phyloP scores from a whole-genome alignment of 2,113 vertebrate species.

The Xiphophorus hellerii region DNA sequence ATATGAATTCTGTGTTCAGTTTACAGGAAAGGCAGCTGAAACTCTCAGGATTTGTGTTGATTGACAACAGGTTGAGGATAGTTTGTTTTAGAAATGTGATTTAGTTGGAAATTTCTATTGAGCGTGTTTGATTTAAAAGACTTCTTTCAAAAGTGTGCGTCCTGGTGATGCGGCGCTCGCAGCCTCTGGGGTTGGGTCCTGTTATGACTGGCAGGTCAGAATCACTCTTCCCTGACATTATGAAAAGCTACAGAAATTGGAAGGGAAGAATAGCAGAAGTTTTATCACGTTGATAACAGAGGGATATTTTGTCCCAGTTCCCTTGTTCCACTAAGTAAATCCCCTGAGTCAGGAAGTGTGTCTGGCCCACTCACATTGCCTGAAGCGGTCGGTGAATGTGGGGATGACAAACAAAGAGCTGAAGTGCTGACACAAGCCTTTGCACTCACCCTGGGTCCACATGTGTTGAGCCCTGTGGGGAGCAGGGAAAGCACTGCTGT shows the following conservation, averaged over 20 bases:
- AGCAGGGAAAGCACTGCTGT: slow-evolving; percentile 37
- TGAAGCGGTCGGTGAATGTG: slow-evolving; percentile 26
- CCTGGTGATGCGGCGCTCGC: slow-evolving; percentile 17
- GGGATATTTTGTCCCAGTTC: slow-evolving; percentile 37
- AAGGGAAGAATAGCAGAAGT: slow-evolving; percentile 28
- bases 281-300: slow-evolving; percentile 26
- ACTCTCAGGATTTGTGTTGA: slow-evolving; percentile 1
- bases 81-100: neutral
- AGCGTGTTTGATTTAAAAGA: neutral
- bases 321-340: slow-evolving; percentile 56
- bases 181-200: slow-evolving; percentile 21
- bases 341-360: slow-evolving; percentile 80
- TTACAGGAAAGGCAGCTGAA: slow-evolving; percentile 1
- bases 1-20: slow-evolving; percentile 34
- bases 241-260: slow-evolving; percentile 33
- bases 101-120: neutral
- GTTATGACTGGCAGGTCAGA: slow-evolving; percentile 30
- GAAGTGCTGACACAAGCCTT: slow-evolving; percentile 75
- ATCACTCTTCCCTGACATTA: slow-evolving; percentile 48
- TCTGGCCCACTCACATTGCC: slow-evolving; percentile 67
- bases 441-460: slow-evolving; percentile 55
- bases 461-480: slow-evolving; percentile 49
- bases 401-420: slow-evolving; percentile 65
- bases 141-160: neutral
- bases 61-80: neutral